phyloP scores from a whole-genome alignment of 1,140 invertebrate genomes.

The Drosophila seguyi region DNA sequence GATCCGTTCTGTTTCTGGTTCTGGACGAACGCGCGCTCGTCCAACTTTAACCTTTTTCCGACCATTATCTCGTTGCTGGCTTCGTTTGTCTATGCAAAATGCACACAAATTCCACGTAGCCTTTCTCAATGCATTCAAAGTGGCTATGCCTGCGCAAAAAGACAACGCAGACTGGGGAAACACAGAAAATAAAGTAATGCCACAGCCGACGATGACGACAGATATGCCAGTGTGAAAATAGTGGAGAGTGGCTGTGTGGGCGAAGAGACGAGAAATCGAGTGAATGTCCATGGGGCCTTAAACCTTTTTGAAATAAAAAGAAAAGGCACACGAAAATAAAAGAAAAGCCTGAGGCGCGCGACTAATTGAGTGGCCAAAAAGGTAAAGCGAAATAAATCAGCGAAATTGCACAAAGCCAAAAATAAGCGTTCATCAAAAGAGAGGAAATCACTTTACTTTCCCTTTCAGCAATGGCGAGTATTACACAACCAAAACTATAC shows the following conservation, averaged over 20 bases:
- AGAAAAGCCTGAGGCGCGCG: conserved; percentile 11
- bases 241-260: conserved; percentile 26
- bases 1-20: conserved; percentile 49
- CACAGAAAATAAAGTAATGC: conserved; percentile 23
- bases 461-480: conserved; percentile 21
- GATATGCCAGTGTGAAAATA: conserved; percentile 22
- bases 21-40: conserved; percentile 79
- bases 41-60: conserved; percentile 79
- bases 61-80: conserved; percentile 15
- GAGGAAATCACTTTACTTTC: conserved; percentile 29
- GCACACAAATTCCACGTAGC: conserved; percentile 70
- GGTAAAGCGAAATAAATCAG: conserved; percentile 19
- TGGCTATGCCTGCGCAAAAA: conserved; percentile 74
- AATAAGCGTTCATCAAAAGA: conserved; percentile 31
- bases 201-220: conserved; percentile 53
- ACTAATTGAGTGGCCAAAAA: conserved; percentile 51
- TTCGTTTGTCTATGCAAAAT: conserved; percentile 69
- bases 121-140: conserved; percentile 69
- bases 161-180: background rate
- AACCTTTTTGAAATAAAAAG: conserved; percentile 7
- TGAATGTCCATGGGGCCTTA: conserved; percentile 56
- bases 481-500: conserved; percentile 25
- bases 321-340: conserved; percentile 21
- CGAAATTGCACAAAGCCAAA: conserved; percentile 9
- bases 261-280: conserved; percentile 54